Conservation (phyloP, 1,140 invertebrate genomes). For the Octopus sinensis region DNA sequence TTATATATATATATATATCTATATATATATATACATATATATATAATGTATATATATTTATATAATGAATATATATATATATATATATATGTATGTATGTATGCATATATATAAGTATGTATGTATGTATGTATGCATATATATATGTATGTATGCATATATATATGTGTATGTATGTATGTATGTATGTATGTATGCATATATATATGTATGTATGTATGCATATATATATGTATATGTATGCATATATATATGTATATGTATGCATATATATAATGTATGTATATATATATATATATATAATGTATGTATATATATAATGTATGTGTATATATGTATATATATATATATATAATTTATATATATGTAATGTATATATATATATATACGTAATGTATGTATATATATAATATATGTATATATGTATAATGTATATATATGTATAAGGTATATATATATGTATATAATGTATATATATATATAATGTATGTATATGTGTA, state of each 20-base stretch:
- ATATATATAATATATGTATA: too few species aligned
- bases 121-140: background rate
- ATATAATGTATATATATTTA: background rate
- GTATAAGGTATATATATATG: too few species aligned
- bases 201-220: slow-evolving; percentile 1
- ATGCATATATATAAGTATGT: background rate
- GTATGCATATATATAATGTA: too few species aligned
- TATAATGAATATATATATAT: background rate
- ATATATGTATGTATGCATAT: background rate
- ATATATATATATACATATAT: background rate
- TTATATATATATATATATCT: background rate
- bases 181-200: background rate
- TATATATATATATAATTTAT: too few species aligned
- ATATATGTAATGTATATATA: too few species aligned
- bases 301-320: too few species aligned
- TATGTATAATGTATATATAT: too few species aligned
- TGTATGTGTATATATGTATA: too few species aligned
- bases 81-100: background rate
- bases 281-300: too few species aligned
- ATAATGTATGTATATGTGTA: too few species aligned
- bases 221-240: slow-evolving; percentile 14
- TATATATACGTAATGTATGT: too few species aligned
- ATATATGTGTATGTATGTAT: background rate
- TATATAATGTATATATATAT: too few species aligned
- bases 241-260: slow-evolving; percentile 10